phyloP scores from a whole-genome alignment of 1,140 invertebrate species.

The Hormaphis cornu region DNA sequence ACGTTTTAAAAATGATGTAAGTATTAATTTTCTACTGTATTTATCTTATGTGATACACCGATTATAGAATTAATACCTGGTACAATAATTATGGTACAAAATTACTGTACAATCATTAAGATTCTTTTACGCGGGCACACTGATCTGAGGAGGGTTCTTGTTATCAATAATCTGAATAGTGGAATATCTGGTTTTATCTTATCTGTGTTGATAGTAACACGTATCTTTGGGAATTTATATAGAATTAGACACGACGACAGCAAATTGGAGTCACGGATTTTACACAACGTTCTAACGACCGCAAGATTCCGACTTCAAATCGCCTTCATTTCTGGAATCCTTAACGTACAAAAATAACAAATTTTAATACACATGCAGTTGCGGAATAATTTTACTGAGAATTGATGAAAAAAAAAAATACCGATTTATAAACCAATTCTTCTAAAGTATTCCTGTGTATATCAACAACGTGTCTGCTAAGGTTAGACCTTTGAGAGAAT shows the following conservation, averaged over 20 bases:
- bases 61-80: too few relatives aligned
- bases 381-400: too few relatives aligned
- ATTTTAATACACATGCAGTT: not conserved
- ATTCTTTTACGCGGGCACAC: too few relatives aligned
- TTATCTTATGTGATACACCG: too few relatives aligned
- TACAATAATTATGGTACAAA: too few relatives aligned
- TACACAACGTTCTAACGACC: not conserved
- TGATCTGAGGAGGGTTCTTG: too few relatives aligned
- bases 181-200: too few relatives aligned
- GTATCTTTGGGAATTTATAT: not conserved
- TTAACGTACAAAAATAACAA: not conserved
- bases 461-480: constrained; percentile 7
- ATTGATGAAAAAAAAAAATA: not conserved
- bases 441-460: constrained; percentile 12
- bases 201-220: not conserved
- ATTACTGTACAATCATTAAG: too few relatives aligned
- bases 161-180: too few relatives aligned
- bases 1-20: too few relatives aligned
- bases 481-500: constrained; percentile 27
- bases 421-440: not conserved
- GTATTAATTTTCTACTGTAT: too few relatives aligned
- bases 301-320: not conserved
- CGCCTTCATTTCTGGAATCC: not conserved
- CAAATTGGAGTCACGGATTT: not conserved
- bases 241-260: not conserved